Evolutionary conservation across 2,113 vertebrate genomes (phyloP).

Genomic region (Tautogolabrus adspersus): DNA sequence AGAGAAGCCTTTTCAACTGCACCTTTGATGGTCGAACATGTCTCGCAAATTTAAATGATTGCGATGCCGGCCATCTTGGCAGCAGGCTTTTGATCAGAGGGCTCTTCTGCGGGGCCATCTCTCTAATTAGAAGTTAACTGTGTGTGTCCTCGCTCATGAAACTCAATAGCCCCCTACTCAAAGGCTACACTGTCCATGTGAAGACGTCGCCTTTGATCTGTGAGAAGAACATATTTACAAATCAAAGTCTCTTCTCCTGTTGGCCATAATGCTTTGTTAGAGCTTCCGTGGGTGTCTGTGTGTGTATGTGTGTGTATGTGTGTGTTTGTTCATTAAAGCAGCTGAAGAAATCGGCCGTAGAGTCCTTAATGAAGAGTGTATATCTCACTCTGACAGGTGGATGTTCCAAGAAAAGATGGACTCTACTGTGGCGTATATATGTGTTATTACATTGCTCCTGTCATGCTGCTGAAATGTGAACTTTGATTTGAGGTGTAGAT

Average conservation of each 20-base stretch:
- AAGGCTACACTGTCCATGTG: slow-evolving; percentile 50
- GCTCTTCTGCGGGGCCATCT: slow-evolving; percentile 46
- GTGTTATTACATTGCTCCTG: slow-evolving; percentile 22
- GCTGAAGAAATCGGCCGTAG: neutral
- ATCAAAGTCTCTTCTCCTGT: slow-evolving; percentile 58
- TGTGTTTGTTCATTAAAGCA: slow-evolving; percentile 11
- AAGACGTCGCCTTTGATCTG: slow-evolving; percentile 71
- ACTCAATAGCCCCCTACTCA: slow-evolving; percentile 65
- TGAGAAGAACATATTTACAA: slow-evolving; percentile 66
- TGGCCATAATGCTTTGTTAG: slow-evolving; percentile 25
- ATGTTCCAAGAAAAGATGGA: slow-evolving; percentile 28
- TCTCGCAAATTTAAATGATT: slow-evolving; percentile 60
- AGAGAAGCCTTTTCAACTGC: slow-evolving; percentile 35
- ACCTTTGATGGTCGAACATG: slow-evolving; percentile 75
- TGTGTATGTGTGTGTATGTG: no score
- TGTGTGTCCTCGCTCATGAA: slow-evolving; percentile 63
- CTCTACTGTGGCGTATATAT: neutral
- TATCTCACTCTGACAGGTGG: neutral
- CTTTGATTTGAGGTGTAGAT: slow-evolving; percentile 25
- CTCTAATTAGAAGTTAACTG: slow-evolving; percentile 72
- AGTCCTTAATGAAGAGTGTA: slow-evolving; percentile 10
- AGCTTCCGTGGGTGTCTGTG: slow-evolving; percentile 8
- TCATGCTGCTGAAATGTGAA: slow-evolving; percentile 25
- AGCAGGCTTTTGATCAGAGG: slow-evolving; percentile 69
- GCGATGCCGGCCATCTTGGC: slow-evolving; percentile 51